Conservation (phyloP, 2,888 invertebrate genomes). For the Phoenoteleia sp. region DNA sequence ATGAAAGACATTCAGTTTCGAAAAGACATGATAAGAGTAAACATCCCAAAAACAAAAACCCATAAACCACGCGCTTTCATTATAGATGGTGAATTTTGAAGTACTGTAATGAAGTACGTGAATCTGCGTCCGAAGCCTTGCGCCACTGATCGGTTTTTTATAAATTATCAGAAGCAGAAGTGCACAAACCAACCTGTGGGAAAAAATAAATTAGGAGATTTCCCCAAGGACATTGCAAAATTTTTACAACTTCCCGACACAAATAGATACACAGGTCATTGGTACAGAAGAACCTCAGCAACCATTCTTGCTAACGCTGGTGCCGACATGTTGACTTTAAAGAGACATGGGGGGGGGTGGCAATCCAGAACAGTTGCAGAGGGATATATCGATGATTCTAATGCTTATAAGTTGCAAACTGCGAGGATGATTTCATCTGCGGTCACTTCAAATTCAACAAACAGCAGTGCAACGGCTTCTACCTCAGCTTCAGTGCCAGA, state of each 20-base stretch:
- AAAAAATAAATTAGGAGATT: conserved; percentile 25
- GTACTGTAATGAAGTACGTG: not conserved
- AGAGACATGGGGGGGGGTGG: conserved; percentile 23
- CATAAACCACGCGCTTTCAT: conserved; percentile 1
- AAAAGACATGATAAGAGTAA: not conserved
- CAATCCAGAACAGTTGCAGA: conserved; percentile 3
- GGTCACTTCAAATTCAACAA: not conserved
- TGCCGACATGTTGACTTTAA: conserved; percentile 9
- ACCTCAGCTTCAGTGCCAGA: not conserved
- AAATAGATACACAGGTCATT: conserved; percentile 5
- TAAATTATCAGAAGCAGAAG: conserved; percentile 29
- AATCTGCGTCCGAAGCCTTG: not conserved
- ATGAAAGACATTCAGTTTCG: not conserved
- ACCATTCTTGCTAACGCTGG: conserved; percentile 19
- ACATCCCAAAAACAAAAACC: conserved; percentile 1
- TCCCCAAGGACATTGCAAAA: conserved; percentile 6
- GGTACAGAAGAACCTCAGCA: conserved; percentile 25
- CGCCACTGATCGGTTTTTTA: not conserved
- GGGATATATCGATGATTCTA: conserved; percentile 20
- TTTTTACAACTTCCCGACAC: conserved; percentile 19
- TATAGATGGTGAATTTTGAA: conserved; percentile 5
- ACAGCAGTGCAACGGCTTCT: not conserved
- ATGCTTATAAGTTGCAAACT: not conserved
- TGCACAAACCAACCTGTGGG: conserved; percentile 29
- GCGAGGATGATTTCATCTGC: not conserved